Conservation (phyloP, 2,888 invertebrate genomes). For the Melieria omissa region DNA sequence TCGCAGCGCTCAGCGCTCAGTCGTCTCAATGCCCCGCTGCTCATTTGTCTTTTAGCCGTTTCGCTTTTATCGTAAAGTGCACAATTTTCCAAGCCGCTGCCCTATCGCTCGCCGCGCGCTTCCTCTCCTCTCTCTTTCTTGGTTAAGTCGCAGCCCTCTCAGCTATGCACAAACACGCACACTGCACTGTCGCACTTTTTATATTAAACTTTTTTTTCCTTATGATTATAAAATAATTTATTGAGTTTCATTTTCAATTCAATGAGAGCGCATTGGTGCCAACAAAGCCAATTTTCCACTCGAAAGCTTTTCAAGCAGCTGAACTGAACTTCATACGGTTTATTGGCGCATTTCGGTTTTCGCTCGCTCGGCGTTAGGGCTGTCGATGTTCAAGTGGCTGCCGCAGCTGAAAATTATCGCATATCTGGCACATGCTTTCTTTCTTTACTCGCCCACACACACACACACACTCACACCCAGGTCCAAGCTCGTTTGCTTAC, state of each 20-base stretch:
- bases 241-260: slow-evolving; percentile 62
- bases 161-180: no score
- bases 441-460: not conserved
- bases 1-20: no score
- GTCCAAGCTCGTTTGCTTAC: slow-evolving; percentile 69
- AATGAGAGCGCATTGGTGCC: slow-evolving; percentile 44
- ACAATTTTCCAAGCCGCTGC: slow-evolving; percentile 1
- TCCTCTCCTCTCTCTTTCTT: not conserved
- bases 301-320: slow-evolving; percentile 46
- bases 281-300: slow-evolving; percentile 63
- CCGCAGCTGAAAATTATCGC: no score
- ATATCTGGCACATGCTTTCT: not conserved
- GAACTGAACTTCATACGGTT: no score
- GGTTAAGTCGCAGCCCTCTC: no score
- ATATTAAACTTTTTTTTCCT: not conserved
- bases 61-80: not conserved
- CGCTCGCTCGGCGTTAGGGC: no score
- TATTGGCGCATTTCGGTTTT: no score
- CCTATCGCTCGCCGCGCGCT: not conserved
- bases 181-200: not conserved
- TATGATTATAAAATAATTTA: slow-evolving; percentile 49
- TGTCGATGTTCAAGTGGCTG: no score
- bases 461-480: no score
- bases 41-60: no score
- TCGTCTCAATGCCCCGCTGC: no score